A percentile compares a stretch with the other conserved stretches of the same genome.
phyloP scores from a whole-genome alignment of 2,113 vertebrate genomes.

The Gila orcuttii region DNA sequence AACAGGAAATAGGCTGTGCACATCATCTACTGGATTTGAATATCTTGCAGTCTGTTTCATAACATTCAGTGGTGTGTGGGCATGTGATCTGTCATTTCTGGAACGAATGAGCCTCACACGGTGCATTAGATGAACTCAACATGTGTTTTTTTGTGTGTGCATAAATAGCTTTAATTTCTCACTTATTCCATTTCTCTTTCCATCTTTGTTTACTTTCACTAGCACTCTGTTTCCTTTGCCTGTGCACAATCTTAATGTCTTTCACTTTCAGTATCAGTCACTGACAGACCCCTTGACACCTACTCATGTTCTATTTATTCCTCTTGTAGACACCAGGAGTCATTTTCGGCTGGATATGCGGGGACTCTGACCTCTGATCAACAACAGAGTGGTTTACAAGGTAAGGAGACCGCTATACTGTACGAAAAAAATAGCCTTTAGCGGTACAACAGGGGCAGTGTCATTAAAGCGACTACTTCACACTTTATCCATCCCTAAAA shows the following conservation, averaged over 20 bases:
- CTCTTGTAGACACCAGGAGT: slow-evolving; percentile 55
- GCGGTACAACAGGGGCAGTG: not conserved
- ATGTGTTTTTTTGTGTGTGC: slow-evolving; percentile 6
- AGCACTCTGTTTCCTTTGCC: slow-evolving; percentile 9
- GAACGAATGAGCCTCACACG: not conserved
- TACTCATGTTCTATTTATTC: slow-evolving; percentile 46
- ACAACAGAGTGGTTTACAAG: slow-evolving; percentile 27
- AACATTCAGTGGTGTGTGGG: slow-evolving; percentile 14
- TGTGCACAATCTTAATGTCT: not conserved
- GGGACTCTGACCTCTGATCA: slow-evolving; percentile 50
- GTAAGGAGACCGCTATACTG: not conserved
- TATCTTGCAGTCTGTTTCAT: slow-evolving; percentile 14
- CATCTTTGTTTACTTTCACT: slow-evolving; percentile 23
- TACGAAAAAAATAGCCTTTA: not conserved
- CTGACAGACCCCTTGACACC: slow-evolving; percentile 15
- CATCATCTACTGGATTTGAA: slow-evolving; percentile 1
- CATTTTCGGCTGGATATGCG: slow-evolving; percentile 50
- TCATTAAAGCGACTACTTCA: not conserved
- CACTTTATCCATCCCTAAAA: not conserved
- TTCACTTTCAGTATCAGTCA: slow-evolving; percentile 43
- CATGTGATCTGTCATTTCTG: slow-evolving; percentile 6
- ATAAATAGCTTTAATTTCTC: slow-evolving; percentile 13
- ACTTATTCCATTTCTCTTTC: slow-evolving; percentile 29
- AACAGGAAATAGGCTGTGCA: not conserved
- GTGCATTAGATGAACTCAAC: not conserved